Evolutionary conservation across 2,888 invertebrate species (phyloP).

Genomic region (Pristionchus japonicus): DNA sequence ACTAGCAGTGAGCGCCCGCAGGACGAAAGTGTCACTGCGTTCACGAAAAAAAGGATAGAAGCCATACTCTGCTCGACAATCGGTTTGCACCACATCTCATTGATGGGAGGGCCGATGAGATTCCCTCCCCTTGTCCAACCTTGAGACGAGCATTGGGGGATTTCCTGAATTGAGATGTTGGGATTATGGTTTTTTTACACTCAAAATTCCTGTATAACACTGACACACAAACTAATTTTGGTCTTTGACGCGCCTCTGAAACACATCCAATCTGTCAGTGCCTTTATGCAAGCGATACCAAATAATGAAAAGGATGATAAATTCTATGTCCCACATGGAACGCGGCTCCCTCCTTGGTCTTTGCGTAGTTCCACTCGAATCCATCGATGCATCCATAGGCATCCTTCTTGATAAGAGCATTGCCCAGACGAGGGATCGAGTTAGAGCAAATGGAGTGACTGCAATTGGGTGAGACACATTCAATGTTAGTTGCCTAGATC

Average conservation of each 20-base stretch:
- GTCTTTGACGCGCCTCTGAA: background rate
- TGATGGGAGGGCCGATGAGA: background rate
- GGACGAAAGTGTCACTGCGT: no score
- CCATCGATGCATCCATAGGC: background rate
- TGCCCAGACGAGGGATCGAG: background rate
- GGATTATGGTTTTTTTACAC: no score
- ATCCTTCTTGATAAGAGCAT: background rate
- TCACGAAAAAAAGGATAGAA: no score
- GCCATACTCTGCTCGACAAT: background rate
- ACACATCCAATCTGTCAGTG: background rate
- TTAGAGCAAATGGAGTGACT: background rate
- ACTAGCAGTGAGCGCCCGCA: no score
- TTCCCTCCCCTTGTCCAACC: background rate
- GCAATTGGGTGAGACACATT: no score
- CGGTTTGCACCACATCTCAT: conserved; percentile 18
- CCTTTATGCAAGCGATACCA: no score
- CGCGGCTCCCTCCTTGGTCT: background rate
- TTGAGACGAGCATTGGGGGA: background rate
- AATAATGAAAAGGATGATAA: no score
- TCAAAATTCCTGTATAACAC: no score
- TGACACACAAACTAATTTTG: background rate
- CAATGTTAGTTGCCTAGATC: no score
- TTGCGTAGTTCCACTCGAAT: conserved; percentile 6
- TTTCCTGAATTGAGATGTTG: background rate
- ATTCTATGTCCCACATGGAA: no score